These are phyloP conservation scores for Clarias magur DNA, from an alignment of 2,113 vertebrate species.

Conservation along the genomic window DNA sequence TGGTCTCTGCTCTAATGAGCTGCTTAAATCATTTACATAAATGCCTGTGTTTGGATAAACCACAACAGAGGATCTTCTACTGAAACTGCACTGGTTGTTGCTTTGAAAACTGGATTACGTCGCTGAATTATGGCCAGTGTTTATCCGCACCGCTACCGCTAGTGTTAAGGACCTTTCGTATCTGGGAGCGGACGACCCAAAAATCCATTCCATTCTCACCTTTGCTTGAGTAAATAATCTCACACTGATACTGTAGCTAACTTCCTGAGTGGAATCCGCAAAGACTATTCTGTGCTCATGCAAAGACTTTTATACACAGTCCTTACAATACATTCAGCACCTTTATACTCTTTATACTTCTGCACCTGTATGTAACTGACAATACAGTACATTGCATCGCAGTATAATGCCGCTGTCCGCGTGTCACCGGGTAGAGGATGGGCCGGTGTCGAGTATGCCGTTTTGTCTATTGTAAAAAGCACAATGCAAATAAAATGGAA, in stretches of 20 bases:
- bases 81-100: background rate
- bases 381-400: background rate
- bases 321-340: background rate
- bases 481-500: background rate
- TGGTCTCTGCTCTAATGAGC: background rate
- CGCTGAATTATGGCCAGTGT: background rate
- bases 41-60: background rate
- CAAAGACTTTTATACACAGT: background rate
- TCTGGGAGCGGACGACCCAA: background rate
- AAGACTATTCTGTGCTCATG: background rate
- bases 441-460: background rate
- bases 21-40: background rate
- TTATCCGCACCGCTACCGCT: background rate
- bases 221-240: background rate
- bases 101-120: background rate
- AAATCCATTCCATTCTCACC: background rate
- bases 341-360: background rate
- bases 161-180: background rate
- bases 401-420: background rate
- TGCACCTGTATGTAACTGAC: background rate
- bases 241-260: background rate
- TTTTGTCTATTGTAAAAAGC: background rate
- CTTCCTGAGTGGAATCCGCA: background rate
- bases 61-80: background rate
- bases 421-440: background rate